phyloP scores from a whole-genome alignment of 2,888 invertebrate species.

The Scrobipalpa atriplicella region DNA sequence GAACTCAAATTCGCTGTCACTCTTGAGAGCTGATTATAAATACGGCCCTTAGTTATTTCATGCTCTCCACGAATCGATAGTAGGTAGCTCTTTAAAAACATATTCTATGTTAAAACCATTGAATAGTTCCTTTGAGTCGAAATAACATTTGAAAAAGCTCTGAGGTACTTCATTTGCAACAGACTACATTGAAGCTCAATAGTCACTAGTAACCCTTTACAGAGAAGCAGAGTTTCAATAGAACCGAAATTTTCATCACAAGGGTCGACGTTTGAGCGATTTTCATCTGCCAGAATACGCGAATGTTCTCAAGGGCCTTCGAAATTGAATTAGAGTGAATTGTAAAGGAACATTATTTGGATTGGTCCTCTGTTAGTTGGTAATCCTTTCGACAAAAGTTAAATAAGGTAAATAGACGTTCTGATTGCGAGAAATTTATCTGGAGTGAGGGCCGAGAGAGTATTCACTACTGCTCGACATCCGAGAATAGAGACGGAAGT shows the following conservation, averaged over 20 bases:
- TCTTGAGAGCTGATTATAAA: too few relatives aligned
- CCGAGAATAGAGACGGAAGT: too few relatives aligned
- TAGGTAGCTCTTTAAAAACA: neutral
- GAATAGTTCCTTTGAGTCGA: neutral
- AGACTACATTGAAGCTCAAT: neutral
- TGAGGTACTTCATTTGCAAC: neutral
- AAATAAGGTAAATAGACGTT: constrained; percentile 15
- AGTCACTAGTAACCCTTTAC: neutral
- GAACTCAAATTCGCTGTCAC: too few relatives aligned
- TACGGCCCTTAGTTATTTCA: too few relatives aligned
- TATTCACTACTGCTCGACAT: neutral
- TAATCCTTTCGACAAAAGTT: constrained; percentile 19
- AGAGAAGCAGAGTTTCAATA: neutral
- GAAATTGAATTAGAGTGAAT: constrained; percentile 23
- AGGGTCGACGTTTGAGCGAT: neutral
- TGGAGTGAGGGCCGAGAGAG: neutral
- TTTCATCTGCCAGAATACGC: neutral
- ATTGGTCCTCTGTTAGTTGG: constrained; percentile 22
- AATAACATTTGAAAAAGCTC: neutral
- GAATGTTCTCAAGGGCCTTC: neutral
- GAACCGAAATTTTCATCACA: neutral
- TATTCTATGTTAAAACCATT: neutral
- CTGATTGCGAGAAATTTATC: neutral
- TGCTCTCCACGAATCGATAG: too few relatives aligned
- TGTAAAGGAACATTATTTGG: constrained; percentile 22